Evolutionary conservation across 2,797 vertebrate genomes (phyloP), one percentile per base, ranked within the genome.

Genomic region (Lophotriccus pileatus): DNA sequence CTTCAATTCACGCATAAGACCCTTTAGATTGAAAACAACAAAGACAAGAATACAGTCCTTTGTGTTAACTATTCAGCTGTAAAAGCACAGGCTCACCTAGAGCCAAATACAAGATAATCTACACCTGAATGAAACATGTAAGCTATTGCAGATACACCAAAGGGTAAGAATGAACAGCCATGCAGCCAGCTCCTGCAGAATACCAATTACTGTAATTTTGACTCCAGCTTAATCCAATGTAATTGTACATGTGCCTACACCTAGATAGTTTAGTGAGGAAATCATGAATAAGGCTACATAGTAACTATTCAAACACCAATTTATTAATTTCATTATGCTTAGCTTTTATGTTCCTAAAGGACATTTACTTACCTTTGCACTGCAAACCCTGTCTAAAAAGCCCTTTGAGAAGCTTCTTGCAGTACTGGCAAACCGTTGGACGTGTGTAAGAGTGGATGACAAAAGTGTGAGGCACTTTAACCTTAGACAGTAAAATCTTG

Each of bases 381-480:
- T 99, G 99, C 74, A 99, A 97, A 18, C 99, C 99, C 95, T 99
- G 99, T 64, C 99, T 98, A 97, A 99, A 99, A 44, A 99, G 98
- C 6, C 99, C 99, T 94, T 99, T 99, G 58, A 99, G 99, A 89
- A 99, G 98, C 96, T 99, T 99, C 98, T 99, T 99, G 96, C 99
- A 99, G 97, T 99, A 98, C 97, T 99, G 99, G 97, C 99, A 99
- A 85, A 99, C 98, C 0, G 99, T 99, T 89, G 99, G 99, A 12
- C 99, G 98, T 3, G 99, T 99, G 96, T 99, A 99, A 14, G 99
- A 99, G 96, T 99, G 99, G 97, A 99, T 99, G 95, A 99, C 98
- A 66, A 99, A 99, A 4, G 99, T 99, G 97, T 99, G 99, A 6
- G 99, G 99, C 90, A 99, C 99, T 98, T 99, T 99, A 75, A 99